Evolutionary conservation across 2,888 invertebrate species (phyloP).

Genomic region (Colostygia pectinataria): DNA sequence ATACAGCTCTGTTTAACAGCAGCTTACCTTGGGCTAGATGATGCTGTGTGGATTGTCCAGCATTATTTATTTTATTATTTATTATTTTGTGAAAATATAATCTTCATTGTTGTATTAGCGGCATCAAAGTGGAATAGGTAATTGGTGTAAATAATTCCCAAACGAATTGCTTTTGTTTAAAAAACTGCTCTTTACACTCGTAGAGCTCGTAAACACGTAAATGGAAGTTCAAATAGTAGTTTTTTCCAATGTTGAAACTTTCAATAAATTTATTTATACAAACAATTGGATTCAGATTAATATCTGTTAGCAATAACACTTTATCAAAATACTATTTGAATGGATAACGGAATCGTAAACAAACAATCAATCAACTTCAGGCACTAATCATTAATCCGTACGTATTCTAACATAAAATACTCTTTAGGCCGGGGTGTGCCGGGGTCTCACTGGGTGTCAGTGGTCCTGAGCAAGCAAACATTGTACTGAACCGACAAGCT

Average conservation of each 20-base stretch:
- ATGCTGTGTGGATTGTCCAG: too few relatives aligned
- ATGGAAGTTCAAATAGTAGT: neutral
- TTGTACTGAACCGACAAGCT: neutral
- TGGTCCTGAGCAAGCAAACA: neutral
- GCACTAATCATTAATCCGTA: conserved; percentile 31
- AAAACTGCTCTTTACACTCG: too few relatives aligned
- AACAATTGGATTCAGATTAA: neutral
- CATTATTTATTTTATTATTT: too few relatives aligned
- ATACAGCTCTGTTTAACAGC: too few relatives aligned
- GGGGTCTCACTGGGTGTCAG: too few relatives aligned
- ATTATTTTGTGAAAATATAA: too few relatives aligned
- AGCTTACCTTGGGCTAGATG: too few relatives aligned
- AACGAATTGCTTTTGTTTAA: too few relatives aligned
- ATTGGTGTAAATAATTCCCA: too few relatives aligned
- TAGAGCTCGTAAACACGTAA: neutral
- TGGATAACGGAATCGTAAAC: conserved; percentile 20
- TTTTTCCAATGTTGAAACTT: neutral
- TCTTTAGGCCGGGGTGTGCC: conserved; percentile 21
- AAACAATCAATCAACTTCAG: conserved; percentile 31
- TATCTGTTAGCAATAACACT: conserved; percentile 2
- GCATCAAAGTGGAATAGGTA: too few relatives aligned
- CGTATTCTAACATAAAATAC: conserved; percentile 34
- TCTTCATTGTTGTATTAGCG: too few relatives aligned
- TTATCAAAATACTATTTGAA: conserved; percentile 2
- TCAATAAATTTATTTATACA: neutral